Conservation (phyloP, 2,113 vertebrate species). For the cat (Felis catus) region DNA sequence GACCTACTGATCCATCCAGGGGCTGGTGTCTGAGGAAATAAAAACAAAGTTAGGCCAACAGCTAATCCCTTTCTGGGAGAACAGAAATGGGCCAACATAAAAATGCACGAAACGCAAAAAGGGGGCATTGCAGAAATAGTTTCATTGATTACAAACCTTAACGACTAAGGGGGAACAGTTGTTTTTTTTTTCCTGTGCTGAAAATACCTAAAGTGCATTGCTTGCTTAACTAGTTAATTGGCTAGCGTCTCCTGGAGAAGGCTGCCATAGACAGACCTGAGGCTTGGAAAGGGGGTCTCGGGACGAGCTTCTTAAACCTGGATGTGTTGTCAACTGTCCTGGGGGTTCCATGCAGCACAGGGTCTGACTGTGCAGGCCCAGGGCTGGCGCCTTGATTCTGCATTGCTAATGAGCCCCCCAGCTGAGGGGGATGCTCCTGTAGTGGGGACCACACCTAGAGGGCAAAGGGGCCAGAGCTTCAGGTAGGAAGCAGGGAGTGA, state of each 20-base stretch:
- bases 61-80: neutral
- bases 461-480: no score
- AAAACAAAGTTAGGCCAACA: neutral
- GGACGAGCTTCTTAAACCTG: accelerated
- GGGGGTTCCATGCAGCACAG: neutral
- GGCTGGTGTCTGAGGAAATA: neutral
- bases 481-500: neutral
- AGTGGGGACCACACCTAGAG: accelerated
- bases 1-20: neutral
- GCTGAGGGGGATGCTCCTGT: no score
- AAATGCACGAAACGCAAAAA: neutral
- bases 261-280: neutral
- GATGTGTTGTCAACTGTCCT: neutral
- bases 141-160: neutral
- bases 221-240: neutral
- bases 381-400: neutral
- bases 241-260: neutral
- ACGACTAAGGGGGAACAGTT: neutral
- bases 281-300: neutral
- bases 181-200: neutral
- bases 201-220: neutral
- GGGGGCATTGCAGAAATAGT: neutral
- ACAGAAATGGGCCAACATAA: neutral
- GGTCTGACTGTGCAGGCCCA: neutral
- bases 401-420: neutral